Evolutionary conservation across 1,140 invertebrate species (phyloP).

Genomic region (Zaprionus kolodkinae): DNA sequence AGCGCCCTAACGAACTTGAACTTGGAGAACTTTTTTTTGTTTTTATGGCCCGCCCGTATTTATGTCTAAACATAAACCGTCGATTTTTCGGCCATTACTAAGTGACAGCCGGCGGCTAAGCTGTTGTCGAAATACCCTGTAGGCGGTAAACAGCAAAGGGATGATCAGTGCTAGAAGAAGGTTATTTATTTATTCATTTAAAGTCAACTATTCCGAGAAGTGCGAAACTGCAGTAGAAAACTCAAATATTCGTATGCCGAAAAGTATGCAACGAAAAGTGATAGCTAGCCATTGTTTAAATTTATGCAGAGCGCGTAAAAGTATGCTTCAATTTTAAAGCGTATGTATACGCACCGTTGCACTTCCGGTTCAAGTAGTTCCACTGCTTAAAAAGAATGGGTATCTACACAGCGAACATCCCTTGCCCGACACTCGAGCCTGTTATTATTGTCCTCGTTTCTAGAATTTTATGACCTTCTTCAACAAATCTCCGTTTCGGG

Average conservation of each 20-base stretch:
- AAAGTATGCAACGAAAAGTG: no score
- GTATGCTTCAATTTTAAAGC: no score
- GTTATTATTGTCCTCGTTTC: conserved; percentile 46
- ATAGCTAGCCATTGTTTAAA: no score
- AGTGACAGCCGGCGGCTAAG: conserved; percentile 18
- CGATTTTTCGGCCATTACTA: conserved; percentile 25
- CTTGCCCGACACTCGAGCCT: background rate
- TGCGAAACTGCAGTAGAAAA: no score
- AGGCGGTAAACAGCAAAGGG: background rate
- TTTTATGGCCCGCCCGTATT: conserved; percentile 60
- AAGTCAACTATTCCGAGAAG: no score
- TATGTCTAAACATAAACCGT: conserved; percentile 57
- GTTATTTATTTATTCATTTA: no score
- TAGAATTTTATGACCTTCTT: conserved; percentile 69
- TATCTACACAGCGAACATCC: background rate
- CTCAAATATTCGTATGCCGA: no score
- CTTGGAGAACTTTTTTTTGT: conserved; percentile 63
- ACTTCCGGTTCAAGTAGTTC: no score
- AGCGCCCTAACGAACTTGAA: conserved; percentile 47
- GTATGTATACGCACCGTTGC: no score
- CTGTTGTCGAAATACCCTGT: conserved; percentile 23
- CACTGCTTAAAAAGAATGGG: background rate
- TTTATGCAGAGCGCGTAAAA: no score
- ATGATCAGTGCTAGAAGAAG: no score
- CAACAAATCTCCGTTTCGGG: conserved; percentile 68